These are phyloP conservation scores for Telenomus remus DNA, from an alignment of 1,140 invertebrate species.

Conservation along the genomic window DNA sequence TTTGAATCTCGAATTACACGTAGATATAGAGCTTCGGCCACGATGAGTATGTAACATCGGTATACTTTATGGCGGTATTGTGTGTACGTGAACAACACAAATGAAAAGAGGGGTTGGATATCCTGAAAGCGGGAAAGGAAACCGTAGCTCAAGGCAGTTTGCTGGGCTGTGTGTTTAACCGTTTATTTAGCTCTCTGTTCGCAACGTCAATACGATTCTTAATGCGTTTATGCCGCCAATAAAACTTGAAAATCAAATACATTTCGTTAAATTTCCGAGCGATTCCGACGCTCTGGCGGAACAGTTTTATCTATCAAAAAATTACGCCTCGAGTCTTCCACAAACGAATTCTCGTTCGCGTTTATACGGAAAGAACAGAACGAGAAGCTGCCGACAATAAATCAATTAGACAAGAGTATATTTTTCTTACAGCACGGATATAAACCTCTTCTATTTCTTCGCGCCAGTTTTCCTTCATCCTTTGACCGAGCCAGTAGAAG, in stretches of 20 bases:
- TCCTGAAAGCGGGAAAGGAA: conserved; percentile 40
- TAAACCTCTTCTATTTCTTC: no score
- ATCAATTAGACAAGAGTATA: no score
- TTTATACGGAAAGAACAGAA: no score
- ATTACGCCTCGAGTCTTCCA: no score
- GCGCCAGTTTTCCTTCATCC: no score
- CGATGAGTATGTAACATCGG: conserved; percentile 50
- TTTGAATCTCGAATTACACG: conserved; percentile 54
- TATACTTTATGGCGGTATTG: conserved; percentile 34
- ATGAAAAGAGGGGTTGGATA: conserved; percentile 40
- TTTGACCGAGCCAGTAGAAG: no score
- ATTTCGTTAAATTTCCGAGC: conserved; percentile 11
- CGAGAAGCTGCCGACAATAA: no score
- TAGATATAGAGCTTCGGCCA: conserved; percentile 53
- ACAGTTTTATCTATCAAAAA: no score
- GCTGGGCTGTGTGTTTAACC: conserved; percentile 51
- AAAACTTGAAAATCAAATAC: conserved; percentile 34
- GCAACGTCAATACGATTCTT: conserved; percentile 34
- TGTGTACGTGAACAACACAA: conserved; percentile 36
- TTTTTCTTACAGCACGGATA: no score
- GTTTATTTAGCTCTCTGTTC: conserved; percentile 47
- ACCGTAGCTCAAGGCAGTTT: conserved; percentile 51
- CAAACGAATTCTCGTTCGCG: no score
- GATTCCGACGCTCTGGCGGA: background rate
- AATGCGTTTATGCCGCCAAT: conserved; percentile 36